Evolutionary conservation across 1,140 invertebrate species (phyloP), one percentile per base, ranked within the genome.

Genomic region (Caenorhabditis tropicalis): DNA sequence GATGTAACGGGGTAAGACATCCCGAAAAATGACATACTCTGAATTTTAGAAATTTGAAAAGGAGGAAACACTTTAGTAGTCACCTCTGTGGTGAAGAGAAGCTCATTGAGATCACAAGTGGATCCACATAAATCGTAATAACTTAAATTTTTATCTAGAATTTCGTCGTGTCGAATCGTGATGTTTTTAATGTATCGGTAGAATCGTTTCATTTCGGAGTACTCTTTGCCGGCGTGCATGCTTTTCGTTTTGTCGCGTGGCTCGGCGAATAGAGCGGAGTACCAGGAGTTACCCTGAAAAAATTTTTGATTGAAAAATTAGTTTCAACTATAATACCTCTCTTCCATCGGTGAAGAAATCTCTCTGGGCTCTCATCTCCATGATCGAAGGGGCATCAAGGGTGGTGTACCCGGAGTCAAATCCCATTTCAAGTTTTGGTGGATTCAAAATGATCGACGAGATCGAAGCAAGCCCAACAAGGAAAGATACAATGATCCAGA

Each of bases 61-160:
- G 39, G 9, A 19, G 5, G 60, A 2, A 74, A 43, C 39, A 31
- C 12, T 24, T 0, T 7, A 19, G 24, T 3, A 74, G 0, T 10
- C 15, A 74, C 65, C 21, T 24, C 65, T 21, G 65, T 74, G 19
- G 33, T 74, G n/a, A 74, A 74, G 16, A 74, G 65, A 9, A 74
- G 65, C 21, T 74, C 65, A 19, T 74, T 74, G 19, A 74, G 65
- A 46, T 74, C 36, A 43, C 65, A 74, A 24, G 65, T 74, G n/a
- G 27, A 33, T 24, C 65, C 65, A 24, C 65, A 74, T 43, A 74
- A 43, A 46, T 74, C 65, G 36, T 74, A 74, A 74, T 74, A 74
- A 74, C 36, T 74, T 6, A 74, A 43, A 74, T 74, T 19, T 43
- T 46, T 74, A 4, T 31, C 21, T 74, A 74, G 12, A 19, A 12